A percentile compares a stretch with the other conserved stretches of the same genome.
These are phyloP conservation scores for Sycophila texana DNA, from an alignment of 2,888 invertebrate genomes.

Conservation along the genomic window DNA sequence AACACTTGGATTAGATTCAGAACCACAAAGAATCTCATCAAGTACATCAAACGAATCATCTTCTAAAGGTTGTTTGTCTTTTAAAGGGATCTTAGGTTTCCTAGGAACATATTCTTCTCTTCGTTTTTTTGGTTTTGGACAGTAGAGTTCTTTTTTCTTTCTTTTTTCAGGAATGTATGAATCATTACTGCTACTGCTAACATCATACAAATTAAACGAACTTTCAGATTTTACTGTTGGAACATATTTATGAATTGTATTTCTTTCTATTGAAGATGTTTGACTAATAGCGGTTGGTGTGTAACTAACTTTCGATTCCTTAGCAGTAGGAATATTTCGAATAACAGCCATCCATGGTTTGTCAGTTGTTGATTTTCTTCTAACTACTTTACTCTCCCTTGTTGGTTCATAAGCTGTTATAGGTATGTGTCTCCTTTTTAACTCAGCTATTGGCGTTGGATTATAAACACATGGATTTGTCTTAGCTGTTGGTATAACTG, in stretches of 20 bases:
- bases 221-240: conserved; percentile 68
- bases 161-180: conserved; percentile 63
- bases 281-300: conserved; percentile 69
- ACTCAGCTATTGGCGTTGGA: conserved; percentile 82
- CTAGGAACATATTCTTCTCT: conserved; percentile 74
- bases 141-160: conserved; percentile 68
- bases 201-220: conserved; percentile 65
- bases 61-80: conserved; percentile 62
- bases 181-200: conserved; percentile 67
- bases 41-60: conserved; percentile 74
- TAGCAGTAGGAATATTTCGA: conserved; percentile 59
- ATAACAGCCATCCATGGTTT: conserved; percentile 66
- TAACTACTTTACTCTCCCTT: conserved; percentile 70
- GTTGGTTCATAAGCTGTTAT: conserved; percentile 71
- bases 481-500: conserved; percentile 65
- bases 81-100: conserved; percentile 70
- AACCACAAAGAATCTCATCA: conserved; percentile 69
- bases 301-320: conserved; percentile 65
- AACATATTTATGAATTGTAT: conserved; percentile 65
- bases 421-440: conserved; percentile 75
- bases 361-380: conserved; percentile 68
- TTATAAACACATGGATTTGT: conserved; percentile 76
- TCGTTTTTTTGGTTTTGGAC: conserved; percentile 71
- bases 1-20: conserved; percentile 47
- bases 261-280: conserved; percentile 56